phyloP scores from a whole-genome alignment of 2,797 vertebrate genomes.

The Myiothlypis coronata region DNA sequence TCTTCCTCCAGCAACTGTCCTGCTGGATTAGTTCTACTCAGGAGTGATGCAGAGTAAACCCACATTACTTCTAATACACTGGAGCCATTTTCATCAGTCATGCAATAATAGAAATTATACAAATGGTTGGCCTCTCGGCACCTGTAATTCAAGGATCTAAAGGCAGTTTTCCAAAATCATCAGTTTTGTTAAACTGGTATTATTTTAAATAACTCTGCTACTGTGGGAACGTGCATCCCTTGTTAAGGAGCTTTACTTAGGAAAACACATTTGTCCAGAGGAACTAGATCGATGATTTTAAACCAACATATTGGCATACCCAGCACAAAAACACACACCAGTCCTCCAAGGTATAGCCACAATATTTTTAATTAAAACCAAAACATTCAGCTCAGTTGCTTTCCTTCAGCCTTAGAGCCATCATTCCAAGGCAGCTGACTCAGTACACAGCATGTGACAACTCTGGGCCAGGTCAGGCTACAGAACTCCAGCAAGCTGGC shows the following conservation, averaged over 20 bases:
- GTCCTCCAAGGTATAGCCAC: neutral
- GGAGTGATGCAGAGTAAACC: neutral
- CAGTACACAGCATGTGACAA: neutral
- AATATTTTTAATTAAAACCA: neutral
- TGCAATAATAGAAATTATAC: neutral
- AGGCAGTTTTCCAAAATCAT: neutral
- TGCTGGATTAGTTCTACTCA: conserved; percentile 10
- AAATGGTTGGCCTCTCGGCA: neutral
- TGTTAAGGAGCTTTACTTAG: neutral
- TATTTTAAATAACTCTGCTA: neutral
- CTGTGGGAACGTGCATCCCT: neutral
- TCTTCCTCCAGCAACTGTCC: conserved; percentile 3
- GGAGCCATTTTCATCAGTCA: conserved; percentile 7
- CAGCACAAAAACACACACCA: neutral
- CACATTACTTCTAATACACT: neutral
- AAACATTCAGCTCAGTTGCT: neutral
- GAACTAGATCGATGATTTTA: neutral
- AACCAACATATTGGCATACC: neutral
- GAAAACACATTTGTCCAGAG: neutral
- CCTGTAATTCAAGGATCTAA: neutral
- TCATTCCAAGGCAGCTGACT: neutral
- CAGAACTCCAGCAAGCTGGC: neutral
- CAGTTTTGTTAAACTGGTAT: neutral
- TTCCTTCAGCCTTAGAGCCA: neutral
- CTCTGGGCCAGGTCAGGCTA: neutral